Conservation (phyloP, 2,113 vertebrate genomes). For the Seriola aureovittata region DNA sequence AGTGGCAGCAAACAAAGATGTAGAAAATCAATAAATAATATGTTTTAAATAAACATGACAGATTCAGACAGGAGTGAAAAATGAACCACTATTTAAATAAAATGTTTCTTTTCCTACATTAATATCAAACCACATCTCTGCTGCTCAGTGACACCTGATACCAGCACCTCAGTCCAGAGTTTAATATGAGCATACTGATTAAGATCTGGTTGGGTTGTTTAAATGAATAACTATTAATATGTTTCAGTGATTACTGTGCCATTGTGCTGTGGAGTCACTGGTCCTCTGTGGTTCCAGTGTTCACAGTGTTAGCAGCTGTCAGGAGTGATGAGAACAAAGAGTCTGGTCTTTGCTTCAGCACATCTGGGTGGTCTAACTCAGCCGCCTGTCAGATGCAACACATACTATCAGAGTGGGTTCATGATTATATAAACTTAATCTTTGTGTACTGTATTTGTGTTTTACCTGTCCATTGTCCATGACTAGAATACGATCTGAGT, state of each 20-base stretch:
- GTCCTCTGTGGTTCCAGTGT: constrained; percentile 47
- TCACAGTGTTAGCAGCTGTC: constrained; percentile 79
- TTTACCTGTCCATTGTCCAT: constrained; percentile 88
- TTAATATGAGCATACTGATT: background rate
- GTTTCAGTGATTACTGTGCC: background rate
- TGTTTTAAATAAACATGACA: constrained; percentile 20
- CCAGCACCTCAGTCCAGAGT: background rate
- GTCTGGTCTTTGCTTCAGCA: constrained; percentile 82
- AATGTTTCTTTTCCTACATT: background rate
- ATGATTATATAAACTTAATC: background rate
- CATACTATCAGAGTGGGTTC: background rate
- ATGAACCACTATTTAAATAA: background rate
- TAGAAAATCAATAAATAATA: constrained; percentile 56
- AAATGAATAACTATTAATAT: background rate
- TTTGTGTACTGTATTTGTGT: background rate
- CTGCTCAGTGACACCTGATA: background rate
- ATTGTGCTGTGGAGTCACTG: background rate
- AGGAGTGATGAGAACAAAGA: constrained; percentile 86
- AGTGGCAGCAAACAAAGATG: background rate
- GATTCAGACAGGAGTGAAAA: background rate
- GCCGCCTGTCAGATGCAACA: constrained; percentile 74
- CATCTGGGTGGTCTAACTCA: constrained; percentile 86
- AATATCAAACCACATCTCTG: background rate
- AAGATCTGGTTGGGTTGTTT: background rate
- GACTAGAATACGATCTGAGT: constrained; percentile 87